Conservation (phyloP, 1,140 invertebrate genomes). For the Aricia agestis region DNA sequence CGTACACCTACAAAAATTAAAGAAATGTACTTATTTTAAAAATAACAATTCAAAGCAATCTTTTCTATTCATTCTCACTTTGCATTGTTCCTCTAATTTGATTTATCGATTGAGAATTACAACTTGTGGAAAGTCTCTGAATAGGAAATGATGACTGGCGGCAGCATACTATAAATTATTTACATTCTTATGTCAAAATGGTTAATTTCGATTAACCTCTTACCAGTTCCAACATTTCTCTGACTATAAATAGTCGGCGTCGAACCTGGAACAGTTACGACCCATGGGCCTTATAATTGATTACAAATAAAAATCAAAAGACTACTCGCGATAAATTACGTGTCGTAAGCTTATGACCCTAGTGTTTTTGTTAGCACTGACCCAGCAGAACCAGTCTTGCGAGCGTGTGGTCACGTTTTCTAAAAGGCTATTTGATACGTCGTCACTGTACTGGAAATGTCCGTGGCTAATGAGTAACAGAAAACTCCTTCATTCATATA, state of each 20-base stretch:
- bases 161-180: no score
- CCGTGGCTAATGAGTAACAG: constrained; percentile 42
- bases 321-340: background rate
- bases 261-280: background rate
- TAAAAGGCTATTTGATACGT: constrained; percentile 33
- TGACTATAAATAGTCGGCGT: background rate
- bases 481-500: constrained; percentile 42
- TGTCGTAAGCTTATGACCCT: background rate
- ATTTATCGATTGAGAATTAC: no score
- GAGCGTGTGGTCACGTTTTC: constrained; percentile 33
- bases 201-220: background rate
- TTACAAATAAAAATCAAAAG: constrained; percentile 1
- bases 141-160: no score
- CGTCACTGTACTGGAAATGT: constrained; percentile 34
- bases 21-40: no score
- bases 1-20: no score
- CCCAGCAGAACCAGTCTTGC: constrained; percentile 19
- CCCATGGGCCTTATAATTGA: background rate
- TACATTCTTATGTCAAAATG: background rate
- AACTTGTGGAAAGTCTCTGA: no score
- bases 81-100: no score
- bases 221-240: no score
- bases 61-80: no score
- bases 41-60: no score
- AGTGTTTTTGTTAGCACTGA: constrained; percentile 20